Evolutionary conservation across 2,888 invertebrate species (phyloP), one percentile per base, ranked within the genome.

Genomic region (Leptarthrus brevirostris): DNA sequence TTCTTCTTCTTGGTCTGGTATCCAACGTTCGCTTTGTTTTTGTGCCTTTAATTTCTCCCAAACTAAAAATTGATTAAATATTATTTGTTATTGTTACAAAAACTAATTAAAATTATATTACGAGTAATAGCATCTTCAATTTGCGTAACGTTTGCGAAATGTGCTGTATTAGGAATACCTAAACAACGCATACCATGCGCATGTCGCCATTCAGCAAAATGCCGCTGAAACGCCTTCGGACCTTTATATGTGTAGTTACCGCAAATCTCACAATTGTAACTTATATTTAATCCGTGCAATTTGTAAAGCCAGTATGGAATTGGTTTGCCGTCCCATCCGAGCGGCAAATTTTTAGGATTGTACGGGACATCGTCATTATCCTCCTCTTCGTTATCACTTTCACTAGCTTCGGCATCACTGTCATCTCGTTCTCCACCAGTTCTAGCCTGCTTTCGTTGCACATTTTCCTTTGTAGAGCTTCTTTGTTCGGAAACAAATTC

Each of bases 241-340:
- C 99, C 99, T 82, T 93, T 97, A 86, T 99, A 99, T 0, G 96
- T 95, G 81, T 93, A 97, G 86, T 99, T 99, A 22, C 99, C 99
- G 84, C 99, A 99, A 78, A 99, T 99, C 86, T 99, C 99, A 84
- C 99, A 99, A 75, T 95, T 96, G 85, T 98, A 99, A 83, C 96
- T 97, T 76, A 99, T 97, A 84, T 99, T 99, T 8, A 99, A 87
- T 0, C 99, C 99, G 82, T 99, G 99, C 4, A 99, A 87, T 84
- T 99, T 99, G 87, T 99, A 99, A 72, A 99, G 85, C 98, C 98
- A 98, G 86, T 98, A 98, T 0, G 98, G 98, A 78, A 92, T 92
- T 0, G 92, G 92, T 83, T 98, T 98, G 72, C 98, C 98, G 86
- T 98, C 98, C 98, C 98, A 99, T 0, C 98, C 99, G 0, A 99